A percentile compares a stretch with the other conserved stretches of the same genome.
Evolutionary conservation across 1,140 invertebrate species (phyloP).

Genomic region (Diabrotica virgifera): DNA sequence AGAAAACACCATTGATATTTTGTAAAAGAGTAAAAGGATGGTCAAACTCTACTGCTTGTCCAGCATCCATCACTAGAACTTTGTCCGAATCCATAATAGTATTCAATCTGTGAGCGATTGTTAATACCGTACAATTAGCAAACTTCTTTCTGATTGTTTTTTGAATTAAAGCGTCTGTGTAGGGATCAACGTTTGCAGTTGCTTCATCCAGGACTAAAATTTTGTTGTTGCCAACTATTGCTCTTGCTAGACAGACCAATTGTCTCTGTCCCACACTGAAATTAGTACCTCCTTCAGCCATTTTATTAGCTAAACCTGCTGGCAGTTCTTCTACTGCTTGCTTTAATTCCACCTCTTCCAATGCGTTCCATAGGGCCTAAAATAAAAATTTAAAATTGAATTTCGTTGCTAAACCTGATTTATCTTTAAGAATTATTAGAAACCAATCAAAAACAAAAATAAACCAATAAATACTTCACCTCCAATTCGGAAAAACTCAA

Average conservation of each 20-base stretch:
- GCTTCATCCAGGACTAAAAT: slow-evolving; percentile 72
- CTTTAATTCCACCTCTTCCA: slow-evolving; percentile 60
- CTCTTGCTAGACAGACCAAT: slow-evolving; percentile 73
- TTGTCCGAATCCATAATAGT: slow-evolving; percentile 46
- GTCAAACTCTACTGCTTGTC: slow-evolving; percentile 55
- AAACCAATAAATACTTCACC: too few relatives aligned
- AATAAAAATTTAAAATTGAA: slow-evolving; percentile 3
- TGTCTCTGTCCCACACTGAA: slow-evolving; percentile 83
- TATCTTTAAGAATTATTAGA: too few relatives aligned
- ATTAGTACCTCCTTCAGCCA: slow-evolving; percentile 71
- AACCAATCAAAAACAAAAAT: too few relatives aligned
- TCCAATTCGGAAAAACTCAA: too few relatives aligned
- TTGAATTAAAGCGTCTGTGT: slow-evolving; percentile 72
- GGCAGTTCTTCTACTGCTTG: slow-evolving; percentile 45
- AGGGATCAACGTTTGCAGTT: slow-evolving; percentile 69
- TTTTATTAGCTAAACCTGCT: slow-evolving; percentile 48
- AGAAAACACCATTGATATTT: slow-evolving; percentile 42
- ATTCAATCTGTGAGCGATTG: slow-evolving; percentile 74
- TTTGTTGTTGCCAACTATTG: slow-evolving; percentile 74
- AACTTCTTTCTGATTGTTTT: slow-evolving; percentile 71
- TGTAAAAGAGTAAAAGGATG: slow-evolving; percentile 59
- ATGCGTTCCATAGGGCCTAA: slow-evolving; percentile 49
- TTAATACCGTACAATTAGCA: slow-evolving; percentile 74
- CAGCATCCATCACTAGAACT: slow-evolving; percentile 70
- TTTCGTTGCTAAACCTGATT: too few relatives aligned